phyloP scores from a whole-genome alignment of 2,113 vertebrate species.

The Brienomyrus brachyistius region DNA sequence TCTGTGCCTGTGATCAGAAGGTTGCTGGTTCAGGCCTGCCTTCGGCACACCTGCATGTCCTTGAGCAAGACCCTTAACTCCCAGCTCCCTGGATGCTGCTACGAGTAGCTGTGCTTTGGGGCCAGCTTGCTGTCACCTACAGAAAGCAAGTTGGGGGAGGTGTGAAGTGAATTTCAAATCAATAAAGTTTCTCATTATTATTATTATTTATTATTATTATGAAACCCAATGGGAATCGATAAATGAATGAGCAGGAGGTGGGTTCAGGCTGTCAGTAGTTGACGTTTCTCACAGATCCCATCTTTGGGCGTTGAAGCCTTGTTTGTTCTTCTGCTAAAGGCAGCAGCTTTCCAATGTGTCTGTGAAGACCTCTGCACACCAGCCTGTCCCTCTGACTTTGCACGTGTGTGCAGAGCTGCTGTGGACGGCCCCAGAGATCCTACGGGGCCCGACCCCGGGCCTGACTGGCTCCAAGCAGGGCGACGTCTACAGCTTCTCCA shows the following conservation, averaged over 20 bases:
- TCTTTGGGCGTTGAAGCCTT: neutral
- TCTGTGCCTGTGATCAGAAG: too few species aligned
- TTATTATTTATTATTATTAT: neutral
- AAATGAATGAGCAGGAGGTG: neutral
- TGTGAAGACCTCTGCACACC: neutral
- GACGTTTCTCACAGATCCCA: neutral
- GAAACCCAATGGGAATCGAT: neutral
- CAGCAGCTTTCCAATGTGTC: neutral
- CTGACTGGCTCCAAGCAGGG: slow-evolving; percentile 44
- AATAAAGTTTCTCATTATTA: too few species aligned
- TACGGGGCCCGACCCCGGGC: slow-evolving; percentile 47
- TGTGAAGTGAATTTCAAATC: too few species aligned
- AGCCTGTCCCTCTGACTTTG: neutral
- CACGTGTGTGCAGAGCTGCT: slow-evolving; percentile 47
- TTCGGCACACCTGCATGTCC: too few species aligned
- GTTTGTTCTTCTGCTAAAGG: neutral
- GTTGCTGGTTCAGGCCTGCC: too few species aligned
- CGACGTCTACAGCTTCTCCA: slow-evolving; percentile 68
- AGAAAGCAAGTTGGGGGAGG: too few species aligned
- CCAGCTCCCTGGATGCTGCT: too few species aligned
- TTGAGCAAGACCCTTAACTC: too few species aligned
- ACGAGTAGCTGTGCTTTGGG: too few species aligned
- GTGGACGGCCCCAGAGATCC: slow-evolving; percentile 69
- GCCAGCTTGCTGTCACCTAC: too few species aligned
- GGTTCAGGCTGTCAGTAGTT: neutral